These are phyloP conservation scores for Macaria notata DNA, from an alignment of 2,888 invertebrate species.

Conservation along the genomic window DNA sequence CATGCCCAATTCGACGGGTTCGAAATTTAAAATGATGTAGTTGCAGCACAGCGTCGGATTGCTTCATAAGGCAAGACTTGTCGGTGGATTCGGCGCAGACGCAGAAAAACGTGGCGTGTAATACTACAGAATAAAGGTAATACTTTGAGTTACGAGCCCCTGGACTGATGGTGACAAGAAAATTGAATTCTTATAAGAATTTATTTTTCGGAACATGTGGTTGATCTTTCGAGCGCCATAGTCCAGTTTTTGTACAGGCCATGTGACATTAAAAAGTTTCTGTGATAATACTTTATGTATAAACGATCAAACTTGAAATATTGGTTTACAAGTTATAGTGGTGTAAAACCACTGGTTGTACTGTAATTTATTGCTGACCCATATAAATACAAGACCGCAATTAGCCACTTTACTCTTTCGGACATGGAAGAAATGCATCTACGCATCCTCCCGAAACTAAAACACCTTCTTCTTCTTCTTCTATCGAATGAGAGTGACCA, in stretches of 20 bases:
- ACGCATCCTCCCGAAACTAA: too few species aligned
- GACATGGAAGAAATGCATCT: too few species aligned
- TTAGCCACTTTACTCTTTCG: too few species aligned
- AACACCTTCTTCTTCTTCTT: too few species aligned
- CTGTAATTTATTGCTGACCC: too few species aligned
- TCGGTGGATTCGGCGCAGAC: slow-evolving; percentile 6
- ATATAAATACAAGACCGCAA: too few species aligned
- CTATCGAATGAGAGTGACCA: too few species aligned
- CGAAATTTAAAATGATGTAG: slow-evolving; percentile 7
- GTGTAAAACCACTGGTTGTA: too few species aligned
- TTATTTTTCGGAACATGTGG: neutral
- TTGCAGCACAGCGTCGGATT: slow-evolving; percentile 1
- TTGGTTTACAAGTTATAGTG: too few species aligned
- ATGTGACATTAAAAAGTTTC: too few species aligned
- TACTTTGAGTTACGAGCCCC: slow-evolving; percentile 1
- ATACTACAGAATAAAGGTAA: neutral
- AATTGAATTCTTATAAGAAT: slow-evolving; percentile 1
- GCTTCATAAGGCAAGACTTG: slow-evolving; percentile 9
- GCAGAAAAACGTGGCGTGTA: slow-evolving; percentile 1
- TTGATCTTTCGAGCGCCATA: neutral
- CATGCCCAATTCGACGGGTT: slow-evolving; percentile 3
- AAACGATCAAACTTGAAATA: too few species aligned
- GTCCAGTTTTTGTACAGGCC: neutral
- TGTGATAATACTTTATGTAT: too few species aligned
- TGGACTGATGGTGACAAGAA: neutral